Evolutionary conservation across 2,888 invertebrate species (phyloP), one percentile per base, ranked within the genome.

Genomic region (Azorinus chamasolen): DNA sequence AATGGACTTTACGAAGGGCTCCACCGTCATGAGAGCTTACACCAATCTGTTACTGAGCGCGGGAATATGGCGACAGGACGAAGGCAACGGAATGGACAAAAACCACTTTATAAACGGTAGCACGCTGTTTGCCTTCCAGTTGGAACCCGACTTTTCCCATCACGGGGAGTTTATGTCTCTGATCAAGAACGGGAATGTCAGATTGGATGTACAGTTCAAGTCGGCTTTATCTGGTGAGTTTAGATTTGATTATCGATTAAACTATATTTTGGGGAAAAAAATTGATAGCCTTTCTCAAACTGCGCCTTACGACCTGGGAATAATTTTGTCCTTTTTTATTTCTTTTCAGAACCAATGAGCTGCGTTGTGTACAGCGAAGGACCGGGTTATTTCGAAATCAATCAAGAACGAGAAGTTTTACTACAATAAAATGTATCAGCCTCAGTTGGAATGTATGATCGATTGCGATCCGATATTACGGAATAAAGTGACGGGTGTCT

Each of bases 41-140:
- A 71, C 50, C 16, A 63, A 71, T 41, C 50, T 71, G 37, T 41
- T 64, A 12, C 24, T 58, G 22, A 63, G 43, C n/a, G 41, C 48
- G 0, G 64, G 71, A 27, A 71, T 57, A 71, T 71, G 71, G 71
- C 55, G 58, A 20, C 43, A n/a, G n/a, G n/a, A n/a, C n/a, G n/a
- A n/a, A n/a, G n/a, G n/a, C n/a, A n/a, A n/a, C n/a, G n/a, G n/a
- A n/a, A n/a, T n/a, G n/a, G n/a, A n/a, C n/a, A n/a, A n/a, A n/a
- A n/a, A n/a, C n/a, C n/a, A n/a, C n/a, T 69, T 53, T 50, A 45
- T 57, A 57, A 63, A 45, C 51, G 71, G 64, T 16, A 50, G 58
- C 50, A 63, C 63, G 51, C 18, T 71, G 14, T 71, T 71, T 48
- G 62, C 46, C 37, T 70, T 70, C 43, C 70, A 70, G 46, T 39